Evolutionary conservation across 2,888 invertebrate species (phyloP).

Genomic region (Cerastis leucographa): DNA sequence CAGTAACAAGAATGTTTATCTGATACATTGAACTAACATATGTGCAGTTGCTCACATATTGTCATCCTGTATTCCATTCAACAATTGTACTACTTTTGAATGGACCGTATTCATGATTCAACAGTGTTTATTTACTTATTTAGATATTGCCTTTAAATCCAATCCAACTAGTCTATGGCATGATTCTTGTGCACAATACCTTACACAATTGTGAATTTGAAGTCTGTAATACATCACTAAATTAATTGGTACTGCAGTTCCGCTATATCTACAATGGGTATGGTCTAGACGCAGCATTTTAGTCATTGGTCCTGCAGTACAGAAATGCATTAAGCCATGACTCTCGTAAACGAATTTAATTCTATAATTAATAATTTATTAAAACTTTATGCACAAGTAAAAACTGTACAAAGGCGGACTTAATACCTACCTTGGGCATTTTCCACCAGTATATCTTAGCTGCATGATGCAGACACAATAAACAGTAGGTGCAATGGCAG

Average conservation of each 20-base stretch:
- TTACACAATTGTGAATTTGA: slow-evolving; percentile 65
- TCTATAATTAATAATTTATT: no score
- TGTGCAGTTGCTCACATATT: neutral
- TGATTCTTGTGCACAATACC: slow-evolving; percentile 59
- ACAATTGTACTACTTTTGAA: neutral
- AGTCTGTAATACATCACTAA: slow-evolving; percentile 67
- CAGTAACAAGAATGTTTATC: neutral
- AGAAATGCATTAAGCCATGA: no score
- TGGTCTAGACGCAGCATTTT: slow-evolving; percentile 41
- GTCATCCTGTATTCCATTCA: neutral
- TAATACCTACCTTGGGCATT: no score
- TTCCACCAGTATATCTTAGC: no score
- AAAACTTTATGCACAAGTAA: no score
- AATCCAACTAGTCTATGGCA: slow-evolving; percentile 49
- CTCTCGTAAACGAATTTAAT: neutral
- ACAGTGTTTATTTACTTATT: slow-evolving; percentile 23
- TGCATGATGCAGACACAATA: no score
- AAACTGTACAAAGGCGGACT: no score
- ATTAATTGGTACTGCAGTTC: slow-evolving; percentile 72
- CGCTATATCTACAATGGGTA: slow-evolving; percentile 65
- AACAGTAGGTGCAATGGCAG: no score
- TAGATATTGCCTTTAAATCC: slow-evolving; percentile 44
- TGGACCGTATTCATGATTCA: neutral
- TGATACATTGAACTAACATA: neutral
- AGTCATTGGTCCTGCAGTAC: slow-evolving; percentile 32